These are phyloP conservation scores for Apoda limacodes DNA, from an alignment of 2,888 invertebrate species.

Conservation along the genomic window DNA sequence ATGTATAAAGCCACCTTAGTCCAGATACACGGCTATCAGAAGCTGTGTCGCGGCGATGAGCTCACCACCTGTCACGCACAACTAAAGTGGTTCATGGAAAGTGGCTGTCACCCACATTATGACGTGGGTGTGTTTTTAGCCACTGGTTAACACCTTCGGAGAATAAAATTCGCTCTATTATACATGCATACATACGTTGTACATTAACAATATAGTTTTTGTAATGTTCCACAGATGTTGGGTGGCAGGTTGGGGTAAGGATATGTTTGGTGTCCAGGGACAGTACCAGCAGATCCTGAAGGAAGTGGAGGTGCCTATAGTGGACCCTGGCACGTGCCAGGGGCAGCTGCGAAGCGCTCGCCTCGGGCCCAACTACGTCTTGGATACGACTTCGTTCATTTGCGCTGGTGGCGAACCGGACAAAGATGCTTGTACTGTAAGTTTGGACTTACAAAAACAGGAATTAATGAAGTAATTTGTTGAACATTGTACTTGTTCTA, in stretches of 20 bases:
- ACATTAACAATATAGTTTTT: too few species aligned
- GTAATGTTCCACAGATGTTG: constrained; percentile 56
- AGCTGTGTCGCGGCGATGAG: too few species aligned
- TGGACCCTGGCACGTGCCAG: constrained; percentile 75
- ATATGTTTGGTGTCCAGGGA: constrained; percentile 73
- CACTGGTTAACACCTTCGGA: too few species aligned
- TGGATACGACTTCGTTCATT: constrained; percentile 76
- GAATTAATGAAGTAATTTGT: not conserved
- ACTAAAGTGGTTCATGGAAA: too few species aligned
- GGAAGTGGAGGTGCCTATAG: constrained; percentile 80
- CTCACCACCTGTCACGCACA: too few species aligned
- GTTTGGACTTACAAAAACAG: constrained; percentile 19
- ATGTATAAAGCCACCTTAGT: too few species aligned
- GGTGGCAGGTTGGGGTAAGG: constrained; percentile 91
- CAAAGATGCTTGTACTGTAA: constrained; percentile 83
- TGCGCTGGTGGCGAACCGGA: constrained; percentile 84
- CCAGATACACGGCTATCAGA: too few species aligned
- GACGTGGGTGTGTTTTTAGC: too few species aligned
- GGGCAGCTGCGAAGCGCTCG: constrained; percentile 72
- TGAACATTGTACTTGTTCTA: too few species aligned
- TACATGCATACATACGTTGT: too few species aligned
- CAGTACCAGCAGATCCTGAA: constrained; percentile 76
- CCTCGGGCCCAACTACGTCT: constrained; percentile 71
- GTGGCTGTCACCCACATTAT: too few species aligned
- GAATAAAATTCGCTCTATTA: too few species aligned